Conservation (phyloP, 1,140 invertebrate genomes). For the Palaemon carinicauda region DNA sequence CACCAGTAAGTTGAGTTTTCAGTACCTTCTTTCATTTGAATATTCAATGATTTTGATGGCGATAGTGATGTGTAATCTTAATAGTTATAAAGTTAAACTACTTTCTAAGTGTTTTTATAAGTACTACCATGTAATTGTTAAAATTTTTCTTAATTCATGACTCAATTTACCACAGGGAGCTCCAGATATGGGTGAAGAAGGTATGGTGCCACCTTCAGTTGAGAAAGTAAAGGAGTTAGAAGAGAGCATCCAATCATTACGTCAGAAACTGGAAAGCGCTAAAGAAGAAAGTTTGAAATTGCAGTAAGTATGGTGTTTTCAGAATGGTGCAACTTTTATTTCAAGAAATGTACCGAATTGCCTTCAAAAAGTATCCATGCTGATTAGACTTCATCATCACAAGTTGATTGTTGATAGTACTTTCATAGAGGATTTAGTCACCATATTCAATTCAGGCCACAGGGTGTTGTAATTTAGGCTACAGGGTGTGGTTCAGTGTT, state of each 20-base stretch:
- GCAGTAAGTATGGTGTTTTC: constrained; percentile 19
- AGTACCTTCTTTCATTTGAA: neutral
- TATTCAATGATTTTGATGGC: too few relatives aligned
- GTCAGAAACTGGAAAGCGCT: constrained; percentile 30
- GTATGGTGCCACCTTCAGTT: neutral
- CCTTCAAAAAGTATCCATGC: too few relatives aligned
- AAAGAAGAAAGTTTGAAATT: constrained; percentile 10
- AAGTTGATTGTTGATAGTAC: too few relatives aligned
- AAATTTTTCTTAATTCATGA: neutral
- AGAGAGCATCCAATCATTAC: constrained; percentile 10
- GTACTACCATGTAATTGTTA: too few relatives aligned
- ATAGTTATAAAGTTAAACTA: too few relatives aligned
- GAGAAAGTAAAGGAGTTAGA: constrained; percentile 44
- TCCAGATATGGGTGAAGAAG: constrained; percentile 18
- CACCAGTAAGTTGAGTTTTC: neutral
- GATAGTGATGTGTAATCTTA: too few relatives aligned
- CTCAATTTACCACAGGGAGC: neutral
- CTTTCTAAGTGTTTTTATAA: too few relatives aligned
- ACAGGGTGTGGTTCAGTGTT: too few relatives aligned
- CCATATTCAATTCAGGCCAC: too few relatives aligned
- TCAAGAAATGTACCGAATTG: neutral
- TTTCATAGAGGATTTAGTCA: too few relatives aligned
- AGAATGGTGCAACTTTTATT: neutral
- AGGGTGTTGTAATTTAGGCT: too few relatives aligned
- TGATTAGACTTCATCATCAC: too few relatives aligned